Conservation (phyloP, 2,888 invertebrate species). For the Actias luna region DNA sequence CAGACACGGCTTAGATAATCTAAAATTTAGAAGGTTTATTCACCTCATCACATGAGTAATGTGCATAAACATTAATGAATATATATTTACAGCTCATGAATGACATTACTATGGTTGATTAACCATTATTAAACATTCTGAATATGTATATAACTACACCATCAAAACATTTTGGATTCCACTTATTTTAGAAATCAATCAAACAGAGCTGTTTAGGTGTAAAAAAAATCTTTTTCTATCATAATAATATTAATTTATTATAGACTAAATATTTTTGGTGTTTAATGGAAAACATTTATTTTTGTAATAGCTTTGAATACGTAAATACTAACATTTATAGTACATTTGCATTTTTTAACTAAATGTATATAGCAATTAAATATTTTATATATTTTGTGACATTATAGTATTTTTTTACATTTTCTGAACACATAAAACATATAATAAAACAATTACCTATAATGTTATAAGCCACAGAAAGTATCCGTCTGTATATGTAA, state of each 20-base stretch:
- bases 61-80: background rate
- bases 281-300: no score
- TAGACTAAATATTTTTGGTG: no score
- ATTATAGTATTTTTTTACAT: background rate
- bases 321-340: no score
- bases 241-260: no score
- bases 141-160: background rate
- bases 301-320: no score
- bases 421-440: background rate
- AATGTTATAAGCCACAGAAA: background rate
- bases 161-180: no score
- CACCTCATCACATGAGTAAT: constrained; percentile 18
- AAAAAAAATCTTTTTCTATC: no score
- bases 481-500: no score
- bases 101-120: constrained; percentile 1
- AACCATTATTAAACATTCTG: background rate
- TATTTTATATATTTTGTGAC: background rate
- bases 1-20: constrained; percentile 20
- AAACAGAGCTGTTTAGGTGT: no score
- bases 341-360: no score
- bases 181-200: no score
- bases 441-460: background rate
- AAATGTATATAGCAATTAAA: no score
- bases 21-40: constrained; percentile 22
- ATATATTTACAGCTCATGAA: background rate